Evolutionary conservation across 2,797 vertebrate genomes (phyloP).

Genomic region (Cottoperca gobio): DNA sequence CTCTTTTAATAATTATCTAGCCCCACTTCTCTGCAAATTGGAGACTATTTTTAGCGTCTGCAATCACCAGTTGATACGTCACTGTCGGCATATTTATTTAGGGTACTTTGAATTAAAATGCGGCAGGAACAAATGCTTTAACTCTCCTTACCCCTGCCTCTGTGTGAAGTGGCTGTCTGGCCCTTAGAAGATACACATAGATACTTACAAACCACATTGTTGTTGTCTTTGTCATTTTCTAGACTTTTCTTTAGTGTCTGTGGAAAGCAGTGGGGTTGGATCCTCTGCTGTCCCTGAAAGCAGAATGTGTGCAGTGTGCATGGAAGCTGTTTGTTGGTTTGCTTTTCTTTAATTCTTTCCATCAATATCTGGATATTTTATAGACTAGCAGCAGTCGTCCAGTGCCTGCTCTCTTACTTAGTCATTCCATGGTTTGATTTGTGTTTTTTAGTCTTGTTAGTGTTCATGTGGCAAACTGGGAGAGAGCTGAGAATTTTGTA

Average conservation of each 20-base stretch:
- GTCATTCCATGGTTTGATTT: conserved; percentile 79
- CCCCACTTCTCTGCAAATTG: conserved; percentile 54
- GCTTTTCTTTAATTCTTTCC: conserved; percentile 42
- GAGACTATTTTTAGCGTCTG: conserved; percentile 67
- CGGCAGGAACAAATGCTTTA: conserved; percentile 39
- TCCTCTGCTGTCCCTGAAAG: conserved; percentile 23
- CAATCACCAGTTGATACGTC: conserved; percentile 63
- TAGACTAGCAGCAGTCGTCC: conserved; percentile 38
- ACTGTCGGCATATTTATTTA: conserved; percentile 61
- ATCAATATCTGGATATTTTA: conserved; percentile 52
- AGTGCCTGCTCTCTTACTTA: conserved; percentile 48
- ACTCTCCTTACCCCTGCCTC: not conserved
- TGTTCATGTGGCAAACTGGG: conserved; percentile 34
- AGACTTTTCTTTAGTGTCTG: conserved; percentile 46
- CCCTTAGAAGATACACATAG: conserved; percentile 38
- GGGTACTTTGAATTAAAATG: conserved; percentile 38
- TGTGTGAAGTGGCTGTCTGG: conserved; percentile 27
- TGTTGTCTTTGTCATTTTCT: conserved; percentile 57
- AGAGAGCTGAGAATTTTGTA: conserved; percentile 36
- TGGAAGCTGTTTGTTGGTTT: conserved; percentile 33
- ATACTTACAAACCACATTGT: conserved; percentile 50
- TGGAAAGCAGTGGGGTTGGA: conserved; percentile 17
- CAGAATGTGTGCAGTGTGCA: conserved; percentile 45
- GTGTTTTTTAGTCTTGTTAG: conserved; percentile 59
- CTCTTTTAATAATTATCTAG: conserved; percentile 60